phyloP scores from a whole-genome alignment of 2,113 vertebrate species.

The Scartelaos histophorus region DNA sequence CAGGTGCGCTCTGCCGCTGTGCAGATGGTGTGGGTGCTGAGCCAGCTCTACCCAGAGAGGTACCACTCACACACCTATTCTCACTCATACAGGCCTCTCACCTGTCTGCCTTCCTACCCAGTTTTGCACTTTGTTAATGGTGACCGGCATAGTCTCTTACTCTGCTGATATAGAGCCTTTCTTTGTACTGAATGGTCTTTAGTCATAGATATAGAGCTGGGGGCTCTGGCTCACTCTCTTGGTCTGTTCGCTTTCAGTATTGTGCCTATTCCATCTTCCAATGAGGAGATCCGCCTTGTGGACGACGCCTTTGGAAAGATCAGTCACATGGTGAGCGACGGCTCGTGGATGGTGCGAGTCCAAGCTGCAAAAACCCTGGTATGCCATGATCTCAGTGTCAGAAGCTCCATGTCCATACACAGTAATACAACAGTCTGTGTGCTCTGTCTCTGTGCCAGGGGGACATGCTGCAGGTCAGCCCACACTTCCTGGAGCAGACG shows the following conservation, averaged over 20 bases:
- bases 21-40: conserved; percentile 95
- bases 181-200: not conserved
- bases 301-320: conserved; percentile 97
- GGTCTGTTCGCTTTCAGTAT: conserved; percentile 77
- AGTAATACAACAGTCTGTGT: not conserved
- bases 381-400: conserved; percentile 37
- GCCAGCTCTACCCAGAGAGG: conserved; percentile 96
- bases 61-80: conserved; percentile 41
- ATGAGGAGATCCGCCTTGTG: conserved; percentile 95
- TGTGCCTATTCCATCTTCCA: conserved; percentile 95
- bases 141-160: too few relatives aligned
- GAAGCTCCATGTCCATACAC: not conserved
- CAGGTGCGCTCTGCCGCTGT: conserved; percentile 97
- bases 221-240: not conserved
- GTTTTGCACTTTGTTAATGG: too few relatives aligned
- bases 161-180: not conserved
- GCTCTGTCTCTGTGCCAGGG: conserved; percentile 76
- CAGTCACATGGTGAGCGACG: conserved; percentile 97
- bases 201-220: not conserved
- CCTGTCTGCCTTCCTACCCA: too few relatives aligned
- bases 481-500: conserved; percentile 96
- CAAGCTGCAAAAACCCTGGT: conserved; percentile 95
- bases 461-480: conserved; percentile 96
- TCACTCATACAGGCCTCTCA: too few relatives aligned
- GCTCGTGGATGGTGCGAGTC: conserved; percentile 95